A percentile compares a stretch with the other conserved stretches of the same genome.
These are phyloP conservation scores for Platypus cylindrus DNA, from an alignment of 2,888 invertebrate genomes.

Conservation along the genomic window DNA sequence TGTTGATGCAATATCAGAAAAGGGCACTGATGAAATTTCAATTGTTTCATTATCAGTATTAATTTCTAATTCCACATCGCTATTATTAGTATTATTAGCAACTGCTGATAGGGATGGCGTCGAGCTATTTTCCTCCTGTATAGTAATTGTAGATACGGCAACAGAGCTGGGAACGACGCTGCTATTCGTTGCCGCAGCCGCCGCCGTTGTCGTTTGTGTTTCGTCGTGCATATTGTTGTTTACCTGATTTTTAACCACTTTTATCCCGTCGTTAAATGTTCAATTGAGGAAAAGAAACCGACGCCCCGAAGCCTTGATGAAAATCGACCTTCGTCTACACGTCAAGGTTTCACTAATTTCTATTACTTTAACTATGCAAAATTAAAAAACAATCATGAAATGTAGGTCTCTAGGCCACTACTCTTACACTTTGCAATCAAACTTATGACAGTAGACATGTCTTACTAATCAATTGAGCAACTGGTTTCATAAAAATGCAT, in stretches of 20 bases:
- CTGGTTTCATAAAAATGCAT: constrained; percentile 51
- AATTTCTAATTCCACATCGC: constrained; percentile 38
- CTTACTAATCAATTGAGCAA: constrained; percentile 53
- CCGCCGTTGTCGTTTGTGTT: no score
- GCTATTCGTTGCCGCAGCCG: no score
- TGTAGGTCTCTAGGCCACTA: constrained; percentile 85
- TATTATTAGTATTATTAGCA: no score
- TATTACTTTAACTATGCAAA: constrained; percentile 39
- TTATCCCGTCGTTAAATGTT: constrained; percentile 29
- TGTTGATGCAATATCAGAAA: constrained; percentile 33
- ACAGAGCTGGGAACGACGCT: constrained; percentile 51
- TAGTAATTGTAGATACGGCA: constrained; percentile 48
- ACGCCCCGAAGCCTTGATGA: constrained; percentile 34
- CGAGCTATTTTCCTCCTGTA: constrained; percentile 32
- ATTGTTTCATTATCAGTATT: constrained; percentile 43
- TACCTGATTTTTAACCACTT: constrained; percentile 34
- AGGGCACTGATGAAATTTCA: constrained; percentile 51
- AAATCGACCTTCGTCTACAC: constrained; percentile 37
- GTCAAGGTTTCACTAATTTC: constrained; percentile 37
- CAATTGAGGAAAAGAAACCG: constrained; percentile 35
- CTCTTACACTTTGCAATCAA: constrained; percentile 72
- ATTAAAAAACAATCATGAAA: constrained; percentile 55
- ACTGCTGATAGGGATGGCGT: constrained; percentile 27
- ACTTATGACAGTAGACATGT: constrained; percentile 63
- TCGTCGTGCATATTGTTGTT: constrained; percentile 55